Conservation (phyloP, 2,797 vertebrate species). For the Bovichtus variegatus region DNA sequence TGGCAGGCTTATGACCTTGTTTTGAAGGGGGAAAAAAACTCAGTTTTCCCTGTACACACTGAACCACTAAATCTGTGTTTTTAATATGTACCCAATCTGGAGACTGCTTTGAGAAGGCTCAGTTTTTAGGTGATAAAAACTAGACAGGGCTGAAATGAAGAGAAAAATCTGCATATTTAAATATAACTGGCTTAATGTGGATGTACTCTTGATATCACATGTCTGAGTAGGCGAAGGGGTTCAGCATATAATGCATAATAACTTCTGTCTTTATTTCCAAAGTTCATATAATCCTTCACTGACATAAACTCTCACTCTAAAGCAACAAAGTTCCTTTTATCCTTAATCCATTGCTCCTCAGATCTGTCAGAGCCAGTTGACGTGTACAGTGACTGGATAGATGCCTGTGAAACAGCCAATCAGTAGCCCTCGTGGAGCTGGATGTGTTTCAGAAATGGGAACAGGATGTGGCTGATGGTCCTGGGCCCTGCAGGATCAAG, state of each 20-base stretch:
- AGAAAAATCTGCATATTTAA: not conserved
- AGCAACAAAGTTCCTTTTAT: slow-evolving; percentile 12
- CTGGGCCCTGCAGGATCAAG: slow-evolving; percentile 15
- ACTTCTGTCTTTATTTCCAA: not conserved
- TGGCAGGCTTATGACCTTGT: not conserved
- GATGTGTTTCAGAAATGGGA: slow-evolving; percentile 22
- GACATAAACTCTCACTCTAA: not conserved
- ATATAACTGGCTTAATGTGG: not conserved
- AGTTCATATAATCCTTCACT: not conserved
- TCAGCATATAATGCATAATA: not conserved
- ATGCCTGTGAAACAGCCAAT: slow-evolving; percentile 95
- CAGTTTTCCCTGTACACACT: not conserved
- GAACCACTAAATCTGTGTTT: not conserved
- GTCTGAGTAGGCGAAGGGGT: not conserved
- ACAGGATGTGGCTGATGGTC: slow-evolving; percentile 4
- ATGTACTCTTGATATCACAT: not conserved
- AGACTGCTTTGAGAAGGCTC: not conserved
- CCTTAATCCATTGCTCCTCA: slow-evolving; percentile 83
- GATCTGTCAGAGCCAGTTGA: slow-evolving; percentile 95
- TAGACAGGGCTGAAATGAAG: not conserved
- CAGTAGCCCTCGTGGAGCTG: slow-evolving; percentile 83
- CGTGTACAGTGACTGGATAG: slow-evolving; percentile 97
- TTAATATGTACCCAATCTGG: not conserved
- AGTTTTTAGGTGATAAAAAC: not conserved
- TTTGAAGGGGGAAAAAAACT: not conserved